Evolutionary conservation across 1,140 invertebrate genomes (phyloP).

Genomic region (Chelonus insularis): DNA sequence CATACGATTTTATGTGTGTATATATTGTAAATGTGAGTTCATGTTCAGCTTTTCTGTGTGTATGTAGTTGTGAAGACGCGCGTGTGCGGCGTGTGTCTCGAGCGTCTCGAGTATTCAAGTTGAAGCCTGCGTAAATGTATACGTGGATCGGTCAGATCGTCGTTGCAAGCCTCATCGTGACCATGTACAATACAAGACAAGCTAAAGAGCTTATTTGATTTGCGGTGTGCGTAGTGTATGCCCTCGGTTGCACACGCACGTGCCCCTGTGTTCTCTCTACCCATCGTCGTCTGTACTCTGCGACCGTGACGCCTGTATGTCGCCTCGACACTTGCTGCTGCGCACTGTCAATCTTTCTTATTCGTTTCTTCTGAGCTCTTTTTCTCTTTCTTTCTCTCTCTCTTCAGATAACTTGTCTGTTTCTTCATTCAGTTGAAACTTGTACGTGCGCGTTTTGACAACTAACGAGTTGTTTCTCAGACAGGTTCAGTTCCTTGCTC

Average conservation of each 20-base stretch:
- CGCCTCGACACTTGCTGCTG: slow-evolving; percentile 24
- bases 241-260: slow-evolving; percentile 29
- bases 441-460: background rate
- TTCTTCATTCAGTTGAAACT: background rate
- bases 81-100: background rate
- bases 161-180: background rate
- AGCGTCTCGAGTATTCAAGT: background rate
- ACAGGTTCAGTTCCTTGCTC: background rate
- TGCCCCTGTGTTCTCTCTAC: slow-evolving; percentile 12
- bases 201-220: slow-evolving; percentile 26
- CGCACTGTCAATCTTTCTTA: slow-evolving; percentile 23
- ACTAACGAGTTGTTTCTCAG: background rate
- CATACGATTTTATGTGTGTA: slow-evolving; percentile 17
- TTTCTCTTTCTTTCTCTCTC: background rate
- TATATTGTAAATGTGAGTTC: slow-evolving; percentile 20
- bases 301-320: slow-evolving; percentile 26
- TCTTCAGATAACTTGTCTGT: background rate
- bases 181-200: background rate
- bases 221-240: slow-evolving; percentile 26
- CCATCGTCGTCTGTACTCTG: background rate
- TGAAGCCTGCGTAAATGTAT: background rate
- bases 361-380: background rate
- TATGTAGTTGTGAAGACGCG: background rate
- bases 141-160: slow-evolving; percentile 6
- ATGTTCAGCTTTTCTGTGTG: background rate